Evolutionary conservation across 2,113 vertebrate species (phyloP).

Genomic region (Psephotus haematonotus): DNA sequence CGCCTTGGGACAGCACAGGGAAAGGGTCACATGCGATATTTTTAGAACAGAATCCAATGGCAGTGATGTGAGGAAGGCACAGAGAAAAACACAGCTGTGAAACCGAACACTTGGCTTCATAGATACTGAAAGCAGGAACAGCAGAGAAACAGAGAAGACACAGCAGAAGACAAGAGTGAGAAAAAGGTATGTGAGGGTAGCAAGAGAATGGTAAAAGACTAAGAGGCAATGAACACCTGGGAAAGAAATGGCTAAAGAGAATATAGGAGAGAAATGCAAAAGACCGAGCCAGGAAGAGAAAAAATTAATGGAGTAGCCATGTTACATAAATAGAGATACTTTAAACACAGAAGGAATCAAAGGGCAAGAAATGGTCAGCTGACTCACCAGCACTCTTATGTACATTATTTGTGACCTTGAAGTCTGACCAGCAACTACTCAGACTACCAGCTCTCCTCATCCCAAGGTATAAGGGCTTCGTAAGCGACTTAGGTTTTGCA

Average conservation of each 20-base stretch:
- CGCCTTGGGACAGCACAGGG: constrained; percentile 14
- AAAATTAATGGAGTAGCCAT: neutral
- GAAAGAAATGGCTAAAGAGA: neutral
- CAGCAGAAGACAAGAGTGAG: neutral
- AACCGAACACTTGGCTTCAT: constrained; percentile 64
- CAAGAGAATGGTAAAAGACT: neutral
- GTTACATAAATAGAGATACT: neutral
- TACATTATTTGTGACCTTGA: neutral
- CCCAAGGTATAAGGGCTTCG: neutral
- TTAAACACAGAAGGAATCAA: neutral
- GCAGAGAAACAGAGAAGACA: neutral
- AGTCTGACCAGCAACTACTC: neutral
- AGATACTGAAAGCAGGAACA: neutral
- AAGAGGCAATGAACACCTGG: neutral
- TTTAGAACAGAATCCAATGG: constrained; percentile 77
- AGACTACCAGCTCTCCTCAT: neutral
- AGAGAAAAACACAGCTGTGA: constrained; percentile 67
- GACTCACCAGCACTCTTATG: neutral
- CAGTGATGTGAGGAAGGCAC: constrained; percentile 45
- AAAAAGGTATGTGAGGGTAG: neutral
- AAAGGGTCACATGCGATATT: constrained; percentile 66
- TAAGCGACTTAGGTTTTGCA: neutral
- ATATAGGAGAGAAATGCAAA: neutral
- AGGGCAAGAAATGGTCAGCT: neutral
- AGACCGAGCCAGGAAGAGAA: neutral